A percentile compares a stretch with the other conserved stretches of the same genome.
Evolutionary conservation across 30 jellyfish, hydroid and myxozoan genomes (phyloP).

Genomic region (Turritopsis dohrnii): DNA sequence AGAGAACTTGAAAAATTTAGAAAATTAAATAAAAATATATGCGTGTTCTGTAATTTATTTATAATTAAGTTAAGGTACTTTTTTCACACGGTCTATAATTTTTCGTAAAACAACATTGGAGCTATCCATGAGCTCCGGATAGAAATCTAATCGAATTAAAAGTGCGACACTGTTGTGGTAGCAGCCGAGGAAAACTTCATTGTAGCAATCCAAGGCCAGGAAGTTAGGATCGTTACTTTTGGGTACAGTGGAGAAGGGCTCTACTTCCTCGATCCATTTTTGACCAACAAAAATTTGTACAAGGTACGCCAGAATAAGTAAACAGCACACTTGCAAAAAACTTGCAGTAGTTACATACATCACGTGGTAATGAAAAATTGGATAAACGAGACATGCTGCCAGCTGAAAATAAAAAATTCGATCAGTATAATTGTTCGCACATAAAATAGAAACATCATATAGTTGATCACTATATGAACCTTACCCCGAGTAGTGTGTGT

Average conservation of each 20-base stretch:
- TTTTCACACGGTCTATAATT: constrained; percentile 50
- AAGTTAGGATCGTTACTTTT: constrained; percentile 46
- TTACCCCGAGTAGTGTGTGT: constrained; percentile 59
- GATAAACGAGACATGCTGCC: constrained; percentile 36
- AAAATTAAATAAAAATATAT: too few species aligned
- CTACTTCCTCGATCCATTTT: constrained; percentile 64
- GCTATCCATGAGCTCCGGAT: constrained; percentile 55
- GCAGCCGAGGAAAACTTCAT: constrained; percentile 52
- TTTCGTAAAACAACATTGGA: constrained; percentile 60
- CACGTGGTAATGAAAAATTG: constrained; percentile 50
- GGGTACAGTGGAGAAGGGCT: constrained; percentile 54
- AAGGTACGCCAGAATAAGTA: constrained; percentile 36
- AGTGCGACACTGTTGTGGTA: constrained; percentile 52
- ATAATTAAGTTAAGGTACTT: constrained; percentile 35
- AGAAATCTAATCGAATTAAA: constrained; percentile 45
- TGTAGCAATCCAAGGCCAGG: constrained; percentile 43
- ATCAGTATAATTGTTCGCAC: neutral
- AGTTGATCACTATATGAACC: too few species aligned
- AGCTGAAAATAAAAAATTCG: constrained; percentile 36
- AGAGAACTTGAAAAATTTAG: too few species aligned
- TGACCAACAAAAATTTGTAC: constrained; percentile 64
- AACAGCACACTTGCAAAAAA: constrained; percentile 49
- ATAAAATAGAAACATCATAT: neutral
- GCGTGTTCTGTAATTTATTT: neutral
- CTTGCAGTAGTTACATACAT: constrained; percentile 42